Evolutionary conservation across 1,140 invertebrate species (phyloP), one percentile per base, ranked within the genome.

Genomic region (Limonius californicus): DNA sequence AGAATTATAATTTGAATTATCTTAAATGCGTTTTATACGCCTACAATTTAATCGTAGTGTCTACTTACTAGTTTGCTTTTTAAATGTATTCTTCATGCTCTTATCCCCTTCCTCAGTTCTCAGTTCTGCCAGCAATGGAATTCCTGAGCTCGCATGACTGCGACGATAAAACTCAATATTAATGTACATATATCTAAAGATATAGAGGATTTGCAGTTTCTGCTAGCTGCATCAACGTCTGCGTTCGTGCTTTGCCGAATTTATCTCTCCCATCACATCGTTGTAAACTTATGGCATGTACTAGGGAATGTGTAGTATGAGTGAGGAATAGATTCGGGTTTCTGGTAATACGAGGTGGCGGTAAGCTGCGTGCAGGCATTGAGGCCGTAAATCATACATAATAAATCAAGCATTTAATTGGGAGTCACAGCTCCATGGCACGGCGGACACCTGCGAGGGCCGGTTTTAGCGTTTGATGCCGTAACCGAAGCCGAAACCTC

Each of bases 361-460:
- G n/a, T 39, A 39, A 39, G 35, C n/a, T 39, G 35, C 35, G 35
- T 39, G 35, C 35, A 12, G 35, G 35, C 35, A 39, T 39, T 14
- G n/a, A 39, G n/a, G 35, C 35, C 35, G 35, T 39, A 39, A 50
- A 50, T 50, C 16, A 50, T 18, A 50, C 19, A 21, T 50, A 16
- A 50, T 50, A 50, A 50, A 50, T 50, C 45, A 50, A 50, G 45
- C 45, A 9, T 50, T 50, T 50, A 50, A 50, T 50, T 50, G 45
- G 45, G 14, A 50, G 16, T 50, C 45, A 18, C 45, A 50, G 16
- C 16, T 18, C 14, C 19, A 7, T 8, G 45, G 35, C 35, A 39
- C 2, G 35, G n/a, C 35, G 16, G 16, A 14, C 45, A 50, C 45
- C 45, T 50, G 45, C 42, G 19, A 50, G 45, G 45, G 19, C 45